A percentile compares a stretch with the other conserved stretches of the same genome.
phyloP scores from a whole-genome alignment of 2,888 invertebrate species.

The Ichneumon xanthorius region DNA sequence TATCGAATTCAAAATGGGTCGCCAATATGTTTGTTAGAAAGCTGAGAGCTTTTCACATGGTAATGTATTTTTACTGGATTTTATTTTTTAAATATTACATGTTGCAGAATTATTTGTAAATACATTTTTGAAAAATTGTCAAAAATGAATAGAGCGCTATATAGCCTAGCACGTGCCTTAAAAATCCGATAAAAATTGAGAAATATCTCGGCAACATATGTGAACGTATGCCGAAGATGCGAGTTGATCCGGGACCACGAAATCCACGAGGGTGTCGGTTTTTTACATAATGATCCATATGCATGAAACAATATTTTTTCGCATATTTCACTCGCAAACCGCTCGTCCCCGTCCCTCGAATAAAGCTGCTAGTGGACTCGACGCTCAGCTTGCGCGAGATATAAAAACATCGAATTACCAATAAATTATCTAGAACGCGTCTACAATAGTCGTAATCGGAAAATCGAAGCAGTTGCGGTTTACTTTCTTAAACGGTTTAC shows the following conservation, averaged over 20 bases:
- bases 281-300: conserved; percentile 46
- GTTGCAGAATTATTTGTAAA: too few relatives aligned
- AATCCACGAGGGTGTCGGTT: neutral
- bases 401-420: conserved; percentile 68
- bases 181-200: neutral
- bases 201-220: neutral
- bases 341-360: conserved; percentile 38
- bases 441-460: conserved; percentile 53
- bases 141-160: too few relatives aligned
- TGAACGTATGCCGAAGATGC: neutral
- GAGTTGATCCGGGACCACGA: neutral
- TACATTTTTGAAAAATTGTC: too few relatives aligned
- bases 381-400: conserved; percentile 62
- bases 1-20: too few relatives aligned
- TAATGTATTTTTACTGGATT: too few relatives aligned
- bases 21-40: too few relatives aligned
- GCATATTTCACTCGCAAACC: conserved; percentile 31
- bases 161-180: too few relatives aligned
- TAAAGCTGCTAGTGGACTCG: conserved; percentile 40
- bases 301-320: conserved; percentile 53
- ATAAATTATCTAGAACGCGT: conserved; percentile 54
- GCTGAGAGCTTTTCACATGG: too few relatives aligned
- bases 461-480: conserved; percentile 55
- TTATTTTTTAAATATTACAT: too few relatives aligned
- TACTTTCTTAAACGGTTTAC: conserved; percentile 65